Base-by-base conservation (phyloP, 2,888 invertebrate species). In the Cephus nigrinus region DNA sequence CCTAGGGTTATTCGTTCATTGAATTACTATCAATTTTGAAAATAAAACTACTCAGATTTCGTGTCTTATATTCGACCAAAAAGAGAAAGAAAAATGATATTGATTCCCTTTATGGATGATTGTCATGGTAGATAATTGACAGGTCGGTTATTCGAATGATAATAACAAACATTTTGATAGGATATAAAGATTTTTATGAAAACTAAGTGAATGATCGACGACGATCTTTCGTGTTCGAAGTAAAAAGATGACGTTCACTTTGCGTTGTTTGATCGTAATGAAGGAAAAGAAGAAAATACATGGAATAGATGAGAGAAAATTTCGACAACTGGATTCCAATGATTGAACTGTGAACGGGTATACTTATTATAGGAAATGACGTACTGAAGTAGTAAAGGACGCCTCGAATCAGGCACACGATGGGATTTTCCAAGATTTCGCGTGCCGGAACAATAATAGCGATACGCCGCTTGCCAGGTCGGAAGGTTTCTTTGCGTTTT, bases 391-490 rank as follows among this genome's bases (percentile, higher is more conserved):
- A 55, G 23, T 55, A 36, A 71, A 76, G n/a, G 31, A 30, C 34
- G 71, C 23, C 55, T 23, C 23, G 55, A 55, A 72, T 35, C 12
- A 35, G 78, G 77, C 77, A 80, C 40, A 76, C 71, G 74, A 80
- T 76, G 74, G 40, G 73, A 81, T 84, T 82, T 84, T 82, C 76
- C 83, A 83, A 82, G 79, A 88, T 87, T 86, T 88, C 85, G 88
- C 88, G 87, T 88, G 87, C 81, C 82, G 80, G 55, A 55, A 55
- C 55, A 55, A 55, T 55, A 55, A 55, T 23, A 55, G 55, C 55
- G 55, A 55, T 55, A 55, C 55, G 55, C 55, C 55, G 55, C 23
- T 55, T 55, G 40, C 40, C 40, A 55, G 40, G 40, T 5, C 55
- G 55, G 80, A 81, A 82, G 78, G 79, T 83, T 80, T 82, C 84